These are phyloP conservation scores for Crotophaga sulcirostris DNA, from an alignment of 2,113 vertebrate genomes.

Conservation along the genomic window DNA sequence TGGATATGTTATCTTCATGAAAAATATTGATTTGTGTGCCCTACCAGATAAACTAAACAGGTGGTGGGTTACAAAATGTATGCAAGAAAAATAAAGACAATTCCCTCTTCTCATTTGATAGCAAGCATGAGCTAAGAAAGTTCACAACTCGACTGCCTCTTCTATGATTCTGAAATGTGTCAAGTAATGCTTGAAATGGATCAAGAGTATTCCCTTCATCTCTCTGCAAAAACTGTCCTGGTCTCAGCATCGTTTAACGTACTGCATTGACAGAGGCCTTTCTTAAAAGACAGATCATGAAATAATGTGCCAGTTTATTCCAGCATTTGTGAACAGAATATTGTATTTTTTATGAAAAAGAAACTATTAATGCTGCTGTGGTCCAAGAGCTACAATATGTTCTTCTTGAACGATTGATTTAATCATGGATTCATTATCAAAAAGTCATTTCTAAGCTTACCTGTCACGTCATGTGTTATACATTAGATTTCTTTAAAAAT, in stretches of 20 bases:
- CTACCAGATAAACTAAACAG: neutral
- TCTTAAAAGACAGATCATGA: slow-evolving; percentile 48
- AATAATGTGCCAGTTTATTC: neutral
- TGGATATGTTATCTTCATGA: neutral
- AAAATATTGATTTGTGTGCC: neutral
- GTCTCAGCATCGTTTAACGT: neutral
- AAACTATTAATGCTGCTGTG: neutral
- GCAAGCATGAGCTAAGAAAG: neutral
- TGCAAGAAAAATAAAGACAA: neutral
- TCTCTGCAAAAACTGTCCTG: neutral
- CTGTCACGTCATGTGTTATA: neutral
- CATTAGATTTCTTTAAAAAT: neutral
- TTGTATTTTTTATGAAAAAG: neutral
- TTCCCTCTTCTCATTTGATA: neutral
- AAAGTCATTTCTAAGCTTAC: neutral
- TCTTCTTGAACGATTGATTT: slow-evolving; percentile 4
- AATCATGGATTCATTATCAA: slow-evolving; percentile 2
- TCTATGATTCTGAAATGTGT: neutral
- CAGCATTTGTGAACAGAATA: slow-evolving; percentile 21
- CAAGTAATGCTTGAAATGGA: slow-evolving; percentile 34
- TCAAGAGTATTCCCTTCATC: neutral
- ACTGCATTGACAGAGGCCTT: neutral
- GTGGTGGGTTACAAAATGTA: neutral
- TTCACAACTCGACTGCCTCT: neutral
- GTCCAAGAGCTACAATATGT: neutral